phyloP scores from a whole-genome alignment of 2,797 vertebrate genomes.

The Pagetopsis macropterus region DNA sequence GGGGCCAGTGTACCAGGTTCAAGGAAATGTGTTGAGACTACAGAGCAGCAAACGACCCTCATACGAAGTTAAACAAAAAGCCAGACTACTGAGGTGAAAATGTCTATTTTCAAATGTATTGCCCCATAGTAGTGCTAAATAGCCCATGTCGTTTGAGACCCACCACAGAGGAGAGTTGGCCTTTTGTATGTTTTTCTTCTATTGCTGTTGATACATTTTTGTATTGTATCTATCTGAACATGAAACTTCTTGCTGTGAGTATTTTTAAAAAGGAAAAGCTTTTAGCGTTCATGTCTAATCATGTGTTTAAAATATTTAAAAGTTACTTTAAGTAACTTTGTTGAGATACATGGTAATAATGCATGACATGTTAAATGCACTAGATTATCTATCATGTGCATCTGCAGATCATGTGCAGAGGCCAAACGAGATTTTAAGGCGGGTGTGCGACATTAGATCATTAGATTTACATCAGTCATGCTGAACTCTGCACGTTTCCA shows the following conservation, averaged over 20 bases:
- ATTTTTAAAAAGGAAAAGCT: background rate
- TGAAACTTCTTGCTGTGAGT: background rate
- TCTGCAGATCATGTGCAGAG: constrained; percentile 55
- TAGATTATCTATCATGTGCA: background rate
- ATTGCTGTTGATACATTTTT: background rate
- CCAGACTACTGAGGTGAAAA: background rate
- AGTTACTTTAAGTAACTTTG: background rate
- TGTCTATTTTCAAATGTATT: constrained; percentile 1
- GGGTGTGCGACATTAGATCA: constrained; percentile 38
- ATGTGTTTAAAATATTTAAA: background rate
- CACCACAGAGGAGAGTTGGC: background rate
- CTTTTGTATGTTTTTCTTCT: background rate
- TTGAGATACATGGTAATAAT: background rate
- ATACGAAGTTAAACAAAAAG: background rate
- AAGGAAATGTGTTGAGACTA: constrained; percentile 32
- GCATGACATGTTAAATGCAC: background rate
- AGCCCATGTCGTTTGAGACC: background rate
- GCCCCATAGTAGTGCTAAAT: background rate
- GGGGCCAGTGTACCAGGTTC: constrained; percentile 30
- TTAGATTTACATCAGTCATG: constrained; percentile 42
- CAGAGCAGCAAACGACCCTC: background rate
- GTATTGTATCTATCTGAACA: background rate
- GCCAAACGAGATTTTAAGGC: constrained; percentile 39
- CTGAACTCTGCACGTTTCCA: constrained; percentile 25
- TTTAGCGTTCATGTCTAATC: background rate